phyloP scores from a whole-genome alignment of 2,888 invertebrate species.

The Chaetogeoica ovagalla region DNA sequence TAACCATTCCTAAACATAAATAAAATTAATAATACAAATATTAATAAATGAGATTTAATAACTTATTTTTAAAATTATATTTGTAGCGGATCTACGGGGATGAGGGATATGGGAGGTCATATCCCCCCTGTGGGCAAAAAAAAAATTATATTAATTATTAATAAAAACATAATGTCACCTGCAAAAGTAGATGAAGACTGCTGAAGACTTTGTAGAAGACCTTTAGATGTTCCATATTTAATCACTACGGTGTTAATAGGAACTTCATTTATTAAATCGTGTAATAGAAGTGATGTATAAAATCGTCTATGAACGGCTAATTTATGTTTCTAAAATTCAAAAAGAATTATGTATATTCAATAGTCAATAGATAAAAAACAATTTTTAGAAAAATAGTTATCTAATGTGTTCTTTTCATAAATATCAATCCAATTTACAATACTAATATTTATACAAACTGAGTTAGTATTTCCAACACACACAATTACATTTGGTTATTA shows the following conservation, averaged over 20 bases:
- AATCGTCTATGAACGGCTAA: conserved; percentile 67
- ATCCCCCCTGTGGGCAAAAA: too few relatives aligned
- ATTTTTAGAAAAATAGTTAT: neutral
- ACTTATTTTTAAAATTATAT: too few relatives aligned
- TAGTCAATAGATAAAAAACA: neutral
- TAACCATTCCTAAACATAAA: conserved; percentile 79
- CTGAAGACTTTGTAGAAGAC: conserved; percentile 90
- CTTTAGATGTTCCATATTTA: conserved; percentile 85
- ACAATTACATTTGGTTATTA: neutral
- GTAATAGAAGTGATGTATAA: conserved; percentile 85
- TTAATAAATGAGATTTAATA: too few relatives aligned
- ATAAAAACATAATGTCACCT: conserved; percentile 62
- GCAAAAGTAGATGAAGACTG: conserved; percentile 95
- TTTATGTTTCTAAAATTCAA: conserved; percentile 56
- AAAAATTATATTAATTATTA: conserved; percentile 3
- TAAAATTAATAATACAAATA: too few relatives aligned
- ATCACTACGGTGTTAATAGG: conserved; percentile 77
- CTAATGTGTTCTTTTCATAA: neutral
- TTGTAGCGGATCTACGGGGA: too few relatives aligned
- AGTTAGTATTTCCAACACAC: neutral
- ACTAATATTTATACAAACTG: neutral
- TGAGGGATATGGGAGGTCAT: too few relatives aligned
- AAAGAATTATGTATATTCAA: neutral
- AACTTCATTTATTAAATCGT: conserved; percentile 90
- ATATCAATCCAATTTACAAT: neutral